These are phyloP conservation scores for Sander vitreus DNA, from an alignment of 2,113 vertebrate species.

Conservation along the genomic window DNA sequence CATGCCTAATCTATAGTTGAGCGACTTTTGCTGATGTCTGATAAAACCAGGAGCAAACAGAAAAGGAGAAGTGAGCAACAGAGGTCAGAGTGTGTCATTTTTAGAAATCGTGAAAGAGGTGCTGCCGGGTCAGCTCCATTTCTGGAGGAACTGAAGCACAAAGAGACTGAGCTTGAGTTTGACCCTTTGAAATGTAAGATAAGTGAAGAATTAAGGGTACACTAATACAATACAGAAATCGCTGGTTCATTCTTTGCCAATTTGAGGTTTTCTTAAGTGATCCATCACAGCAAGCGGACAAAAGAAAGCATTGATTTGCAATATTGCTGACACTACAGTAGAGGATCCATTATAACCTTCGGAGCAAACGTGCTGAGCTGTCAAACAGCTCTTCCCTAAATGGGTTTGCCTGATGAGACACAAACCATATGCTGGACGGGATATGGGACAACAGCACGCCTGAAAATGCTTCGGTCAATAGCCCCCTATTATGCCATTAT, in stretches of 20 bases:
- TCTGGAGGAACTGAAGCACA: conserved; percentile 11
- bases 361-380: conserved; percentile 51
- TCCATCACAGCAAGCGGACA: conserved; percentile 25
- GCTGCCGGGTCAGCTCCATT: conserved; percentile 16
- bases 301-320: conserved; percentile 53
- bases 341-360: background rate
- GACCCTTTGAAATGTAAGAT: background rate
- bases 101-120: conserved; percentile 24
- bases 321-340: conserved; percentile 47
- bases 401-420: conserved; percentile 11
- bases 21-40: conserved; percentile 60
- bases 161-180: conserved; percentile 4
- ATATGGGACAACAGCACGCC: background rate
- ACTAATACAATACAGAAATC: conserved; percentile 10
- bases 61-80: conserved; percentile 52
- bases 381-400: background rate
- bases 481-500: background rate
- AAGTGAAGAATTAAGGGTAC: background rate
- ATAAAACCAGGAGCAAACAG: conserved; percentile 46
- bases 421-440: conserved; percentile 8
- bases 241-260: conserved; percentile 29
- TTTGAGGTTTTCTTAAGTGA: conserved; percentile 34
- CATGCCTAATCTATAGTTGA: no score
- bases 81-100: conserved; percentile 43
- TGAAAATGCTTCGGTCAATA: conserved; percentile 4